Conservation (phyloP, 2,797 vertebrate genomes). For the Epinephelus malabaricus region DNA sequence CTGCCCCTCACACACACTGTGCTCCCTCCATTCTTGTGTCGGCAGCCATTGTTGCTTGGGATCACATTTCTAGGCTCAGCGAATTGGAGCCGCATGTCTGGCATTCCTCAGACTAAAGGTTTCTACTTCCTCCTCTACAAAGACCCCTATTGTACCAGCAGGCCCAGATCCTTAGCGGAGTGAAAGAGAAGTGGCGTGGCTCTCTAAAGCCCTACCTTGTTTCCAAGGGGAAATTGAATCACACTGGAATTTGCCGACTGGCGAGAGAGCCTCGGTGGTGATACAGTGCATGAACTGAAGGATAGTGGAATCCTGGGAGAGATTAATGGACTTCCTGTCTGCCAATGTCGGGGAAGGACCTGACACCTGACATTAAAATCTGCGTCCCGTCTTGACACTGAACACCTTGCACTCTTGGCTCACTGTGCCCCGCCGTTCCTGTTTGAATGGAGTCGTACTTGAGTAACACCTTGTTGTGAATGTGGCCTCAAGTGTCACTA, state of each 20-base stretch:
- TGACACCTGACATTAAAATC: constrained; percentile 43
- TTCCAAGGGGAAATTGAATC: constrained; percentile 70
- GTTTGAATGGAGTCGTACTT: not conserved
- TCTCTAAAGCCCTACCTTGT: constrained; percentile 70
- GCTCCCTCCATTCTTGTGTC: constrained; percentile 42
- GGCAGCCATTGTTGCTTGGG: constrained; percentile 72
- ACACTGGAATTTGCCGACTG: constrained; percentile 53
- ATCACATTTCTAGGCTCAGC: constrained; percentile 81
- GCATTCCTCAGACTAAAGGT: constrained; percentile 86
- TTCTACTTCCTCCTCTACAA: constrained; percentile 80
- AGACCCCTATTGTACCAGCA: constrained; percentile 79
- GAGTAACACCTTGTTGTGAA: not conserved
- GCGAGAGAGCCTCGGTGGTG: constrained; percentile 16
- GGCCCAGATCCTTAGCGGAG: constrained; percentile 50
- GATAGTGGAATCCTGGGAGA: constrained; percentile 19
- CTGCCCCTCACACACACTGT: constrained; percentile 14
- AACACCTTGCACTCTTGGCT: constrained; percentile 7
- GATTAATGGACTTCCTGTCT: constrained; percentile 58
- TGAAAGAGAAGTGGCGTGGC: constrained; percentile 66
- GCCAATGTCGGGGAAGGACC: constrained; percentile 48
- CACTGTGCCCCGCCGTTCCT: not conserved
- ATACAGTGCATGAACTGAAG: constrained; percentile 30
- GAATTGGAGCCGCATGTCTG: constrained; percentile 84
- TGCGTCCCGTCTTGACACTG: constrained; percentile 7
- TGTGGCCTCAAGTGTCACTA: not conserved